phyloP scores from a whole-genome alignment of 1,140 invertebrate genomes.

The Theocolax elegans region DNA sequence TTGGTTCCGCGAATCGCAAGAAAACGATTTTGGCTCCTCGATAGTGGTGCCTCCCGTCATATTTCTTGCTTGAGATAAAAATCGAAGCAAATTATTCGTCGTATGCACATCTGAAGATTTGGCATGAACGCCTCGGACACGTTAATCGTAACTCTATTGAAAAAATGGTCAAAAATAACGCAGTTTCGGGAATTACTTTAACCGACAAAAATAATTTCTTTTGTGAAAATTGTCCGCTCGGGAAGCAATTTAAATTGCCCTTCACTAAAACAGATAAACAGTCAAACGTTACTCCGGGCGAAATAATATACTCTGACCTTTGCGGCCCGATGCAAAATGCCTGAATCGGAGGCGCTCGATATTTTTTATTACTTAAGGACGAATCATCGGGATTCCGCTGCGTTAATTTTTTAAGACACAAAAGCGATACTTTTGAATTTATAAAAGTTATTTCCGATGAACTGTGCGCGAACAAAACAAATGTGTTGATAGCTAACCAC shows the following conservation, averaged over 20 bases:
- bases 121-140: background rate
- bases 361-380: slow-evolving; percentile 65
- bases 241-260: slow-evolving; percentile 21
- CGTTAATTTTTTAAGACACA: too few relatives aligned
- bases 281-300: slow-evolving; percentile 44
- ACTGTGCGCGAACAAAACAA: too few relatives aligned
- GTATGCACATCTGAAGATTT: background rate
- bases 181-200: slow-evolving; percentile 12
- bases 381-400: too few relatives aligned
- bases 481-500: too few relatives aligned
- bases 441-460: too few relatives aligned
- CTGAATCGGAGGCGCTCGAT: slow-evolving; percentile 59
- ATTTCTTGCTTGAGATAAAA: slow-evolving; percentile 31
- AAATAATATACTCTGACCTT: slow-evolving; percentile 62
- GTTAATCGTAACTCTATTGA: background rate
- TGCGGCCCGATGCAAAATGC: slow-evolving; percentile 57
- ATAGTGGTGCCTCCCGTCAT: slow-evolving; percentile 46
- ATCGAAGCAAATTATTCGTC: background rate
- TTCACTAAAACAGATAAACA: slow-evolving; percentile 45
- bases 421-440: too few relatives aligned
- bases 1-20: too few relatives aligned
- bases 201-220: slow-evolving; percentile 34
- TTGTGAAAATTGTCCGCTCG: slow-evolving; percentile 57
- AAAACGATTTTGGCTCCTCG: slow-evolving; percentile 40
- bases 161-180: background rate